Percentiles rank a stretch among this genome's conserved stretches.
Evolutionary conservation across 2,888 invertebrate genomes (phyloP).

Genomic region (Sabellastarte sp.): DNA sequence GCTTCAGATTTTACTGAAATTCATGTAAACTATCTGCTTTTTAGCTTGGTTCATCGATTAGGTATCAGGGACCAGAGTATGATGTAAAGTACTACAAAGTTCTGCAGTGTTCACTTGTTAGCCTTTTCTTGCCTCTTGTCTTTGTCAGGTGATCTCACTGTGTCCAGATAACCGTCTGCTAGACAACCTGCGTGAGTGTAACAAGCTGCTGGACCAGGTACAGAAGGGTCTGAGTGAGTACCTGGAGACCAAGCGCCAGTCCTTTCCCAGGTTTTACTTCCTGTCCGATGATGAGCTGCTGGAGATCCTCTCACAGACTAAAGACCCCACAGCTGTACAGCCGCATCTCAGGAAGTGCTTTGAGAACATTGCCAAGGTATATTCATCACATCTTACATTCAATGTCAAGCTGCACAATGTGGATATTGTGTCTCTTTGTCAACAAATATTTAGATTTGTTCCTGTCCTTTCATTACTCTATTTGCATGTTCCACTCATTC

Average conservation of each 20-base stretch:
- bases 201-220: slow-evolving; percentile 63
- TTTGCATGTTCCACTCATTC: too few relatives aligned
- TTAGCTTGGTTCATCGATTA: too few relatives aligned
- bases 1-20: too few relatives aligned
- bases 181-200: slow-evolving; percentile 72
- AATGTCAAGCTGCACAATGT: too few relatives aligned
- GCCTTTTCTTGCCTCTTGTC: not conserved
- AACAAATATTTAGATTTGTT: too few relatives aligned
- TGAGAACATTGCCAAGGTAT: slow-evolving; percentile 72
- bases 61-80: too few relatives aligned
- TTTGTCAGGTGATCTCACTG: slow-evolving; percentile 54
- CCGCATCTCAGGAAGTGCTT: slow-evolving; percentile 78
- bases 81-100: too few relatives aligned
- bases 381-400: too few relatives aligned
- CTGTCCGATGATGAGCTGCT: slow-evolving; percentile 60
- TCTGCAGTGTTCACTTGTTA: too few relatives aligned
- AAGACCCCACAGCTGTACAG: slow-evolving; percentile 61
- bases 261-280: slow-evolving; percentile 64
- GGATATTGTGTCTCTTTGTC: too few relatives aligned
- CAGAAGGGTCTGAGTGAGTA: slow-evolving; percentile 61
- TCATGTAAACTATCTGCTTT: too few relatives aligned
- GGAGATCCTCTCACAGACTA: slow-evolving; percentile 60
- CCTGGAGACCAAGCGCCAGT: slow-evolving; percentile 59
- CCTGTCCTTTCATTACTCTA: too few relatives aligned
- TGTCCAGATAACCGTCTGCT: slow-evolving; percentile 63